Evolutionary conservation across 2,113 vertebrate species (phyloP), one percentile per base, ranked within the genome.

Genomic region (Limnothrissa miodon): DNA sequence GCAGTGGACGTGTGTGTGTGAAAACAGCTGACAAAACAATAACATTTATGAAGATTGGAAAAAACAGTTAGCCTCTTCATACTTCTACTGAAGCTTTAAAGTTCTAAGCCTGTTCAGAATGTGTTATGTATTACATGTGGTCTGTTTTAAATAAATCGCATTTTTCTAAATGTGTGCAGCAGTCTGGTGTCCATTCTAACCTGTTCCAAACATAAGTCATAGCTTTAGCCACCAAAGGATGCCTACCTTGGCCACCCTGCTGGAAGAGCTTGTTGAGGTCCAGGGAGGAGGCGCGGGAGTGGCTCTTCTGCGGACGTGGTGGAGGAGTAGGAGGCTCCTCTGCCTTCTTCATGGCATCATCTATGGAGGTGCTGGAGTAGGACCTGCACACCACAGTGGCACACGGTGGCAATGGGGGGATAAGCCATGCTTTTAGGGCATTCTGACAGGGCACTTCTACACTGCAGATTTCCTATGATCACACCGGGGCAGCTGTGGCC

Each of bases 231-330:
- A n/a, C 59, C 59, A 62, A n/a, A 11, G n/a, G n/a, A 62, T 10
- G n/a, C 39, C 87, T 89, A 98, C 97, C 97, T 93, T 94, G 94
- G 59, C 93, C 90, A 15, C 93, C 95, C 92, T 97, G 96, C 91
- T 98, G 97, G 91, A 99, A 95, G 86, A 99, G 96, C 93, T 97
- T 99, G 93, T 98, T 99, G 88, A 99, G 95, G 92, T 99, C 98
- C 91, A 99, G 96, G 44, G 98, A 99, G 80, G 98, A 99, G 89
- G 98, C 97, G 90, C 98, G 96, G 87, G 97, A 99, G 96, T 99
- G 98, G 80, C 95, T 96, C 89, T 98, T 99, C 91, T 98, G 97
- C 45, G 97, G 97, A 79, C 97, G 95, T 33, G 98, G 98, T 4
- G 97, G 98, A 0, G 97, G 98, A 10, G 96, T 96, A n/a, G 98